Evolutionary conservation across 2,797 vertebrate species (phyloP), one percentile per base, ranked within the genome.

Genomic region (Pachyuromys duprasi): DNA sequence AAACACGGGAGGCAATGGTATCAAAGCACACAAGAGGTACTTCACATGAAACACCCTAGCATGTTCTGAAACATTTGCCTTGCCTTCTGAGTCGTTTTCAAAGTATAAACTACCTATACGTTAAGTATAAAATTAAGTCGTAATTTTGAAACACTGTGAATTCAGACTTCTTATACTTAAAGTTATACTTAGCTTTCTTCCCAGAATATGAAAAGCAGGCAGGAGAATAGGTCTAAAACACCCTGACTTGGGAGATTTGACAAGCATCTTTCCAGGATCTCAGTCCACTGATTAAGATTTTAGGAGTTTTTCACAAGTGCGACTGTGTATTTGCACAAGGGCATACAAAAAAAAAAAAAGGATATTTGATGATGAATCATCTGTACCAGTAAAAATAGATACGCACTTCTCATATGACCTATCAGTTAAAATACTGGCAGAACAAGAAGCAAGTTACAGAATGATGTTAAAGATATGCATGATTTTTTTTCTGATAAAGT

Each of bases 301-400:
- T 20, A 82, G 39, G 28, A 96, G 83, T 83, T 91, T 86, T 65
- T 49, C 91, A 96, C 39, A 31, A 80, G 90, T 72, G 53, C 57
- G 86, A 86, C 24, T 31, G 9, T 70, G 60, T n/a, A 67, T 93
- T 93, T 53, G 1, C 60, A 86, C 17, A 13, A 81, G 55, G 26
- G 8, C 83, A 11, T 33, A 67, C 14, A 63, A 86, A 76, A 93
- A 49, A 36, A 62, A 49, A 49, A 49, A 49, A 94, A 60, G 28
- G 13, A 28, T 45, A 69, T 20, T 92, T n/a, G 60, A 5, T 45
- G 49, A 15, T 78, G 31, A 14, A 28, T 76, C 39, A 57, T 74
- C 57, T 69, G 14, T 69, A 62, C 49, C 28, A 55, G 20, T 45
- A 70, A 91, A 95, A 93, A 82, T n/a, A 63, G 55, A 80, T n/a